phyloP scores from a whole-genome alignment of 2,113 vertebrate species.

The Macroglossus sobrinus region DNA sequence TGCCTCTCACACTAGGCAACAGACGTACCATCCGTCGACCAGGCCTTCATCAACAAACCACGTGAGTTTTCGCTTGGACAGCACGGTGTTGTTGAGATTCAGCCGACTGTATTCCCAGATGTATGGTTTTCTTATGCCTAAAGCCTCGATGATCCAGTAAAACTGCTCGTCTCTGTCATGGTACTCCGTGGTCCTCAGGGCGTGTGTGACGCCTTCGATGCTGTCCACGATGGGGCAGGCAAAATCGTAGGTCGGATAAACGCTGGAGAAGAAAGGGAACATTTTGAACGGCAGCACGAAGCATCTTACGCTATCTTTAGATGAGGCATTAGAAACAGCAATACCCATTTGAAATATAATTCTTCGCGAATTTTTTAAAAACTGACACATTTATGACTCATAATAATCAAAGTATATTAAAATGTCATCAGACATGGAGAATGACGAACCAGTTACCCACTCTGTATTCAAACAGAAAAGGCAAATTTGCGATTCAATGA shows the following conservation, averaged over 20 bases:
- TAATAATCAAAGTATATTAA: neutral
- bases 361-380: neutral
- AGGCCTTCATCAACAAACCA: constrained; percentile 98
- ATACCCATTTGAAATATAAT: neutral
- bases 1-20: neutral
- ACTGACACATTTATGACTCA: neutral
- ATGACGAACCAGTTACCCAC: neutral
- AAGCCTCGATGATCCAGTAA: constrained; percentile 95
- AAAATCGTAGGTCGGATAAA: constrained; percentile 98
- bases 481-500: neutral
- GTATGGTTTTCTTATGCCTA: constrained; percentile 93
- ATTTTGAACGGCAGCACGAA: neutral
- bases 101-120: constrained; percentile 98
- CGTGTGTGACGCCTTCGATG: constrained; percentile 96
- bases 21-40: constrained; percentile 96
- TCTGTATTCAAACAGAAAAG: neutral
- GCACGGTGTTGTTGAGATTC: constrained; percentile 98
- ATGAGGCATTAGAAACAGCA: neutral
- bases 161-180: constrained; percentile 98
- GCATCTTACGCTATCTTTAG: neutral
- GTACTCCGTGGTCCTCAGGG: constrained; percentile 97
- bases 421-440: neutral
- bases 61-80: constrained; percentile 97
- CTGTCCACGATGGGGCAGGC: constrained; percentile 99
- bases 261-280: constrained; percentile 77